A percentile compares a stretch with the other conserved stretches of the same genome.
Conservation (phyloP, 2,797 vertebrate genomes). For the Catostomus latipinnis region DNA sequence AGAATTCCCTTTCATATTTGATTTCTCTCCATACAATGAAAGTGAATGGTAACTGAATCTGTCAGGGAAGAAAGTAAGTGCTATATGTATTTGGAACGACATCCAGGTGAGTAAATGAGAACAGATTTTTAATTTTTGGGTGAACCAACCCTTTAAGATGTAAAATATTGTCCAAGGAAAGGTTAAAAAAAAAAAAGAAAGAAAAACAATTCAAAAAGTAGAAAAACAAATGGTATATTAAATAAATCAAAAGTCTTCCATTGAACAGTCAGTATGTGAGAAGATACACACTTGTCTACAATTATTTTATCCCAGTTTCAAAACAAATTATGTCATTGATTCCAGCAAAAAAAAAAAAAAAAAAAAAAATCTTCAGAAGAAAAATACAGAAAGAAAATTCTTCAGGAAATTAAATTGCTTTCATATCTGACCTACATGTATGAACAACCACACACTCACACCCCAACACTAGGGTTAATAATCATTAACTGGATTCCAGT, state of each 20-base stretch:
- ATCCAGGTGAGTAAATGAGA: too few relatives aligned
- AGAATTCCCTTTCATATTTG: too few relatives aligned
- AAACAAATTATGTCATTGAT: neutral
- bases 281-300: neutral
- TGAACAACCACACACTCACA: constrained; percentile 5
- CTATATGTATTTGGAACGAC: too few relatives aligned
- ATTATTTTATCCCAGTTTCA: neutral
- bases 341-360: neutral
- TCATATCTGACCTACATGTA: neutral
- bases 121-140: too few relatives aligned
- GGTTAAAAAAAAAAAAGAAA: too few relatives aligned
- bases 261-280: neutral
- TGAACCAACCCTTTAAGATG: neutral
- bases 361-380: constrained; percentile 10
- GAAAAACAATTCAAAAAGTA: too few relatives aligned
- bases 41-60: too few relatives aligned
- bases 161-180: neutral
- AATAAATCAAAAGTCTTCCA: neutral
- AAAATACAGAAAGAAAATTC: constrained; percentile 6
- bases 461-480: constrained; percentile 47
- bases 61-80: too few relatives aligned
- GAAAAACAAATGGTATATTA: too few relatives aligned
- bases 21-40: too few relatives aligned
- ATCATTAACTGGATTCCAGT: constrained; percentile 66
- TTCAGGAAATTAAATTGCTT: neutral